phyloP scores from a whole-genome alignment of 2,888 invertebrate species.

The Stictocephala bisonia region DNA sequence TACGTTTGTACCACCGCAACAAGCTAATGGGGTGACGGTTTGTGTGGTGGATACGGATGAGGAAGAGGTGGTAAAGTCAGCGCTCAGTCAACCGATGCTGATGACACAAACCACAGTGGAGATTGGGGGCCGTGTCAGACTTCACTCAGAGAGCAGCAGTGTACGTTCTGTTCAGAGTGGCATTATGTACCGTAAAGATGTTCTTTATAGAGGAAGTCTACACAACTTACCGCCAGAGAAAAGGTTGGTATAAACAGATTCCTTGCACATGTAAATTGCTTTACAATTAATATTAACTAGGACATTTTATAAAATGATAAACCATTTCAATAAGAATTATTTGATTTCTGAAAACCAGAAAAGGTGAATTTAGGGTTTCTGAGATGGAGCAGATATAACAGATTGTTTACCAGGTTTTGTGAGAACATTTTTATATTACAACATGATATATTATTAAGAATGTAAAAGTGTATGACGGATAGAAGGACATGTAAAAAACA shows the following conservation, averaged over 20 bases:
- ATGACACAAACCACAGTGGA: slow-evolving; percentile 61
- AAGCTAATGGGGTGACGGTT: slow-evolving; percentile 27
- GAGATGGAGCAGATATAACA: no score
- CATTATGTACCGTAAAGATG: slow-evolving; percentile 87
- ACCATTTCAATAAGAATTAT: no score
- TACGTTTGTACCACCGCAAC: slow-evolving; percentile 32
- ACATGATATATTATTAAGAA: no score
- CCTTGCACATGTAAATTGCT: no score
- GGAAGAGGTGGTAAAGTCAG: slow-evolving; percentile 62
- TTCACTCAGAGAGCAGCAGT: slow-evolving; percentile 55
- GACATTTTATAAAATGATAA: no score
- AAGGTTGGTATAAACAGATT: slow-evolving; percentile 51
- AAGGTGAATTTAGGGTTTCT: no score
- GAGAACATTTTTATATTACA: no score
- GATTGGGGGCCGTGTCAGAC: slow-evolving; percentile 63
- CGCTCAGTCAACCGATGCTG: slow-evolving; percentile 78
- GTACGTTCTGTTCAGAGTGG: slow-evolving; percentile 64
- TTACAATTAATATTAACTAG: no score
- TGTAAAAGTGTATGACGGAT: no score
- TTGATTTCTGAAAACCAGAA: no score
- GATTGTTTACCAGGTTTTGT: no score
- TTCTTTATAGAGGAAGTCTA: slow-evolving; percentile 87
- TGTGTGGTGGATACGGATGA: not conserved
- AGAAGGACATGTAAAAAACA: no score
- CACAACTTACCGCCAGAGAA: slow-evolving; percentile 65